These are phyloP conservation scores for Hippocampus mohnikei DNA, from an alignment of 2,113 vertebrate species.

Conservation along the genomic window DNA sequence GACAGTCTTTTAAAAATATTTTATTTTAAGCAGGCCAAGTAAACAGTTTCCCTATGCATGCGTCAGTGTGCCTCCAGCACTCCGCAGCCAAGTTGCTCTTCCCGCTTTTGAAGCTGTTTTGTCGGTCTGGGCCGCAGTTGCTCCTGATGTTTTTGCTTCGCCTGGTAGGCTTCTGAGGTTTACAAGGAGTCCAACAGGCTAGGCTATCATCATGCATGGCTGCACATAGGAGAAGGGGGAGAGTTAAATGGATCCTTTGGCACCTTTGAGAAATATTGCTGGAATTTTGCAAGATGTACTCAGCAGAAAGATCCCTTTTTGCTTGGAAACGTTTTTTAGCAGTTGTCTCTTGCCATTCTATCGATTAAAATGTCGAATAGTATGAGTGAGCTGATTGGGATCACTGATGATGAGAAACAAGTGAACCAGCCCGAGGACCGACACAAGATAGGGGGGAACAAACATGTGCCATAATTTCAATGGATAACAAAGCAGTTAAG, in stretches of 20 bases:
- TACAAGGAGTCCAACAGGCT: slow-evolving; percentile 4
- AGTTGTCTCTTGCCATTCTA: not conserved
- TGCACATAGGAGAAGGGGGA: not conserved
- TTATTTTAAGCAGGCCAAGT: slow-evolving; percentile 37
- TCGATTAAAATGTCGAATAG: not conserved
- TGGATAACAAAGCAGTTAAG: too few species aligned
- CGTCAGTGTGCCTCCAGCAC: slow-evolving; percentile 44
- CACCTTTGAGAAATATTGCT: not conserved
- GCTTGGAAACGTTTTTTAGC: not conserved
- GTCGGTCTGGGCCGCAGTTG: slow-evolving; percentile 39
- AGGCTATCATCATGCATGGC: not conserved
- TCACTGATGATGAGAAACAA: not conserved
- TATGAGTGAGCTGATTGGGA: not conserved
- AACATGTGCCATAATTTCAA: too few species aligned
- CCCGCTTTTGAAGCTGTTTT: slow-evolving; percentile 54
- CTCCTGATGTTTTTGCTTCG: slow-evolving; percentile 36
- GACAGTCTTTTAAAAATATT: slow-evolving; percentile 22
- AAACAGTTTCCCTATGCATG: slow-evolving; percentile 51
- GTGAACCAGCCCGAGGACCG: too few species aligned
- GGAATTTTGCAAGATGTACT: not conserved
- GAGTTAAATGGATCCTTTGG: not conserved
- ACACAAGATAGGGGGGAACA: not conserved
- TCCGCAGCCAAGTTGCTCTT: slow-evolving; percentile 44
- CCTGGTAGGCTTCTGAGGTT: slow-evolving; percentile 18
- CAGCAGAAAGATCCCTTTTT: not conserved